Conservation (phyloP, 2,888 invertebrate species). For the Lacanobia oleracea region DNA sequence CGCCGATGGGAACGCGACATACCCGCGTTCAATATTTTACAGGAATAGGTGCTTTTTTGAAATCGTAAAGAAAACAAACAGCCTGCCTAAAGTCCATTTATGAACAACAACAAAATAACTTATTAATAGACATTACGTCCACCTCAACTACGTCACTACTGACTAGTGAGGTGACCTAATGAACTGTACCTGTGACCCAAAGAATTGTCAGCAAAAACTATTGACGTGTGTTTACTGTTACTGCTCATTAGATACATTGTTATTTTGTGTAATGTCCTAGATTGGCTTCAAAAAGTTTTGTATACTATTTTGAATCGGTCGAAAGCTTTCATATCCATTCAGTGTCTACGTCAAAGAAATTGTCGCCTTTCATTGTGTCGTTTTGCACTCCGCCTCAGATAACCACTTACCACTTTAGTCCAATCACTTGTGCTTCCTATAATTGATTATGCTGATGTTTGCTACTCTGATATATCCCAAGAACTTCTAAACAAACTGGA, state of each 20-base stretch:
- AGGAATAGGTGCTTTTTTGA: too few species aligned
- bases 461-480: too few species aligned
- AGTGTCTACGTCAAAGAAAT: neutral
- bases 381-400: too few species aligned
- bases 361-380: too few species aligned
- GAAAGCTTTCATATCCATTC: neutral
- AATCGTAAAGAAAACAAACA: too few species aligned
- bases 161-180: slow-evolving; percentile 24
- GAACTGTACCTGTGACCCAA: slow-evolving; percentile 19
- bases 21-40: too few species aligned
- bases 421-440: too few species aligned
- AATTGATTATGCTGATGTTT: too few species aligned
- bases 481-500: too few species aligned
- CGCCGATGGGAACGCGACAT: too few species aligned
- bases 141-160: neutral
- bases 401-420: too few species aligned
- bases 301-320: neutral
- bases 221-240: slow-evolving; percentile 36
- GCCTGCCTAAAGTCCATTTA: neutral
- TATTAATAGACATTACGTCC: neutral
- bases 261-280: slow-evolving; percentile 18
- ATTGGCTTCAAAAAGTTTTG: slow-evolving; percentile 24
- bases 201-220: slow-evolving; percentile 13
- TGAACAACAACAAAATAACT: slow-evolving; percentile 2
- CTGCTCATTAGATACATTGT: slow-evolving; percentile 2